Evolutionary conservation across 2,113 vertebrate species (phyloP).

Genomic region (Cacatua alba): DNA sequence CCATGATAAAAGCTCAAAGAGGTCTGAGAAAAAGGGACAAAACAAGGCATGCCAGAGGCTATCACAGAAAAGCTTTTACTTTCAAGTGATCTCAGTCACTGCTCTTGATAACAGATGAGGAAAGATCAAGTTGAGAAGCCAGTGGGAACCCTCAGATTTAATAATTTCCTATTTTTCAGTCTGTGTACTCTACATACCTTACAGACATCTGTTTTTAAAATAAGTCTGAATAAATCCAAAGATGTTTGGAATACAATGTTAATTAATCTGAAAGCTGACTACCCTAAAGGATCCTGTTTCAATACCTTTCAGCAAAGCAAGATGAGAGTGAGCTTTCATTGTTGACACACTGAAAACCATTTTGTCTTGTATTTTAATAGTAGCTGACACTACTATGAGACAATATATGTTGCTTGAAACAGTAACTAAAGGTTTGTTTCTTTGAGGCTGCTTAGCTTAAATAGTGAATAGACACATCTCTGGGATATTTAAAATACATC

Average conservation of each 20-base stretch:
- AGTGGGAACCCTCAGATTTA: neutral
- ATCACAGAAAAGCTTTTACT: neutral
- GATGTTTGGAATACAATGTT: neutral
- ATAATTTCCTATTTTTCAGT: neutral
- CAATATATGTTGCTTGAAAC: neutral
- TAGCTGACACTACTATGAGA: neutral
- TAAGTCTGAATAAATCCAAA: neutral
- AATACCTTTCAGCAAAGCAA: neutral
- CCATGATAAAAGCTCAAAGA: neutral
- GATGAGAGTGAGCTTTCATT: neutral
- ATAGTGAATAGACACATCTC: neutral
- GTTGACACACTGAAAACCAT: neutral
- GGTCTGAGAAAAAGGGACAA: neutral
- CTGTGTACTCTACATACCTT: neutral
- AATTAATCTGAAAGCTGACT: neutral
- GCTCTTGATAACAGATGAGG: neutral
- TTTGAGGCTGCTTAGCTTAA: neutral
- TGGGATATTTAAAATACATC: neutral
- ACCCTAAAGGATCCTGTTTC: neutral
- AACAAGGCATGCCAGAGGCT: neutral
- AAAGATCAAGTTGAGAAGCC: neutral
- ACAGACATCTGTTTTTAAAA: neutral
- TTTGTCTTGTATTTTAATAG: neutral
- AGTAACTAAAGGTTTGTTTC: neutral
- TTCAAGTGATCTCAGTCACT: neutral